Conservation (phyloP, 2,113 vertebrate genomes). For the Prunella fulvescens region DNA sequence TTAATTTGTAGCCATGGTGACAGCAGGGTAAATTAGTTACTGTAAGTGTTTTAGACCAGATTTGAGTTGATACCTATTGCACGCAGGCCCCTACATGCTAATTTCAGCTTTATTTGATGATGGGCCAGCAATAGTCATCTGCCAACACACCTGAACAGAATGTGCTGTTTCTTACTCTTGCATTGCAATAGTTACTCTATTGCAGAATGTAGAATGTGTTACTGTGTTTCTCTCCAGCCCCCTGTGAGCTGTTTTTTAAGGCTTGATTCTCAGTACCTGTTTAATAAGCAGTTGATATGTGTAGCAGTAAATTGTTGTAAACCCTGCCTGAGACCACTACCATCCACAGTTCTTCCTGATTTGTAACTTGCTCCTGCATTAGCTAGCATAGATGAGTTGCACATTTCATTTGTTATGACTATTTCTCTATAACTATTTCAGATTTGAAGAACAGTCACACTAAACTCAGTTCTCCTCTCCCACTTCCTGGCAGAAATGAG, state of each 20-base stretch:
- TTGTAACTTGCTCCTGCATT: neutral
- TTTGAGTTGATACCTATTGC: neutral
- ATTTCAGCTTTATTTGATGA: neutral
- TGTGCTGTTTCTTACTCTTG: neutral
- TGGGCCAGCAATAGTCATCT: neutral
- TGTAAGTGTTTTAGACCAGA: neutral
- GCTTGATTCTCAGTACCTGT: neutral
- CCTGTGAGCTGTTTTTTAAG: neutral
- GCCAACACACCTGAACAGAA: neutral
- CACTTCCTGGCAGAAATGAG: conserved; percentile 9
- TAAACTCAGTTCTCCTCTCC: neutral
- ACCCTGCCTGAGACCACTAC: neutral
- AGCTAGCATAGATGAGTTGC: neutral
- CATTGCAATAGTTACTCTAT: neutral
- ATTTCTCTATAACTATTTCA: neutral
- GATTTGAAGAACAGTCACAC: conserved; percentile 13
- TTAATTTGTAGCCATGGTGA: neutral
- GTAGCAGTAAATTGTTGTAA: neutral
- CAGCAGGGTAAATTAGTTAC: neutral
- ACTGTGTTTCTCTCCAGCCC: neutral
- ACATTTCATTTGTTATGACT: neutral
- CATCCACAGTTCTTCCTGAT: neutral
- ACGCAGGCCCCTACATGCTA: neutral
- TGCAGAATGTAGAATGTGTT: neutral
- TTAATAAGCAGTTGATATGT: neutral